Base-by-base conservation (phyloP, 1,140 invertebrate species). In the Drosophila setifemur region DNA sequence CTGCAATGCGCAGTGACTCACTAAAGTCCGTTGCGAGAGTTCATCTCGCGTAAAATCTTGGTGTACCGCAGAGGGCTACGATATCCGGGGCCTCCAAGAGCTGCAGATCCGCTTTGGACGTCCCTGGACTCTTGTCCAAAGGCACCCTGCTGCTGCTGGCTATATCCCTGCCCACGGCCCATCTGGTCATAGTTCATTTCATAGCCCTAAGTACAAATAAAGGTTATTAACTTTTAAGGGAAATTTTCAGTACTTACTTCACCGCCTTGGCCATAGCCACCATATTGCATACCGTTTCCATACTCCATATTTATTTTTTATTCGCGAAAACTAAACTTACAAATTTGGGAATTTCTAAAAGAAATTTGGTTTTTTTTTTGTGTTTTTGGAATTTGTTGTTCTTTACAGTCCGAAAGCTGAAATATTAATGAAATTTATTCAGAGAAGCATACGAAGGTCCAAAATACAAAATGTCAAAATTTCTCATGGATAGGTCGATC, bases 11-110 rank as follows among this genome's bases (percentile, higher is more conserved):
- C 1, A 9, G 28, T 2, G 0, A 44, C 81, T 47, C 14, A 85
- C 79, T 85, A 86, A 9, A 85, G 71, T 1, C 79, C 79, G 18
- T 85, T 85, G 33, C 79, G 79, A 0, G 79, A 85, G 42, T 86
- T 85, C 81, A 85, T 85, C 16, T 86, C 79, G 1, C 52, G 47
- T 3, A 85, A 19, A 1, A 64, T 43, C 9, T 81, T 86, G 11
- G 12, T 44, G 52, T 85, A 86, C 1, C 79, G 71, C 26, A 85
- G 21, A 1, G 79, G 54, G 29, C 79, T 86, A 19, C 79, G 79
- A 39, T 85, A 85, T 0, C 79, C 79, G 2, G 79, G 52, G 4
- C 79, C 79, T 1, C 79, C 79, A 6, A 48, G 74, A 1, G 70
- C 47, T 1, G 79, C 79, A 0, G 71, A 55, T 7, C 71, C 61